These are phyloP conservation scores for Chaetops frenatus DNA, from an alignment of 2,113 vertebrate genomes.

Conservation along the genomic window DNA sequence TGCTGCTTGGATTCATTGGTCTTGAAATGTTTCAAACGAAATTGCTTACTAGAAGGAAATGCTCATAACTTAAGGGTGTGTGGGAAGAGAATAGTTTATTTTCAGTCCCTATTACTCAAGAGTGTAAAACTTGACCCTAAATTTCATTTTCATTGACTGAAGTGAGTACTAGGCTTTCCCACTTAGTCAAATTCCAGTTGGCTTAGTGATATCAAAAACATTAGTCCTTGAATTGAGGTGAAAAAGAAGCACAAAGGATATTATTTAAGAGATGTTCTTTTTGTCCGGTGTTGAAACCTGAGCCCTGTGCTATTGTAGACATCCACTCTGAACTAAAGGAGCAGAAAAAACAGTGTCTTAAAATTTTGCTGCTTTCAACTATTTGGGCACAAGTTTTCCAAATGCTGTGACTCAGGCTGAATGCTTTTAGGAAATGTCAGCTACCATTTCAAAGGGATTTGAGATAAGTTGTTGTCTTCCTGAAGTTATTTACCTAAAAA, in stretches of 20 bases:
- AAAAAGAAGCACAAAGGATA: not conserved
- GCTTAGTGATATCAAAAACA: not conserved
- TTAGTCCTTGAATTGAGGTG: not conserved
- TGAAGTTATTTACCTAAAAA: not conserved
- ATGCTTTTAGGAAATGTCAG: not conserved
- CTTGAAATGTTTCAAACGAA: not conserved
- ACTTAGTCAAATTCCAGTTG: not conserved
- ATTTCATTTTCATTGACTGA: not conserved
- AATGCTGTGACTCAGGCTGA: not conserved
- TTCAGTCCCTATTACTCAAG: not conserved
- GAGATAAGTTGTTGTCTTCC: not conserved
- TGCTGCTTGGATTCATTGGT: not conserved
- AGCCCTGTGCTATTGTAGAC: rapidly evolving
- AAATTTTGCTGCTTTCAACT: not conserved
- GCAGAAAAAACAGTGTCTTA: not conserved
- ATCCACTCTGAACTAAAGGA: not conserved
- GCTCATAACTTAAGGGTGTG: rapidly evolving
- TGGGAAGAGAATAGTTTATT: not conserved
- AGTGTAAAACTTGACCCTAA: not conserved
- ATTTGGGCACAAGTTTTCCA: not conserved
- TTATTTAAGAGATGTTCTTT: not conserved
- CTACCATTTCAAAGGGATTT: not conserved
- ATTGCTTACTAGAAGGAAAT: not conserved
- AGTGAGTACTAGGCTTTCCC: not conserved
- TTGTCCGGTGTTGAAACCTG: not conserved